Evolutionary conservation across 2,113 vertebrate species (phyloP).

Genomic region (Cyprinus carpio): DNA sequence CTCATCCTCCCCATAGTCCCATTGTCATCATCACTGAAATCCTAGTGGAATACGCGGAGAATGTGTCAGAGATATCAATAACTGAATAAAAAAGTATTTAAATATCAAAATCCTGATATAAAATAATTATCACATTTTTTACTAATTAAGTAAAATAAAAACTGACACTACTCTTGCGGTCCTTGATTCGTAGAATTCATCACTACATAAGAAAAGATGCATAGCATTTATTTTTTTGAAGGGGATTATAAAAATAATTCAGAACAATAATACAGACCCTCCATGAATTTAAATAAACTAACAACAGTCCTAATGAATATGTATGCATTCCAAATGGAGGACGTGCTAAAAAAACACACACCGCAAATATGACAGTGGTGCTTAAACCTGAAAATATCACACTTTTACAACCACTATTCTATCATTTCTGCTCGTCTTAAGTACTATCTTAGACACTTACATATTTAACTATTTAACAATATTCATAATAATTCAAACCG

Average conservation of each 20-base stretch:
- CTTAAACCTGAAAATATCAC: conserved; percentile 1
- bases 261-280: neutral
- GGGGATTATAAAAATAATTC: neutral
- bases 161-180: conserved; percentile 54
- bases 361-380: neutral
- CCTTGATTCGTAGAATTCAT: conserved; percentile 50
- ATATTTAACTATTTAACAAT: neutral
- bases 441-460: neutral
- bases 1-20: conserved; percentile 74
- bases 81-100: neutral
- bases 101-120: neutral
- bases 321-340: too few relatives aligned
- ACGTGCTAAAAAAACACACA: neutral
- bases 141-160: neutral
- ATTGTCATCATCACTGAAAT: conserved; percentile 86
- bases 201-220: conserved; percentile 44
- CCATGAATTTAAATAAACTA: neutral
- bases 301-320: too few relatives aligned
- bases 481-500: neutral
- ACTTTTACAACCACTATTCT: neutral
- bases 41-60: conserved; percentile 72
- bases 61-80: neutral
- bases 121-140: neutral
- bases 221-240: neutral
- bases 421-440: neutral